These are phyloP conservation scores for Pheosia gnoma DNA, from an alignment of 2,888 invertebrate genomes.

Conservation along the genomic window DNA sequence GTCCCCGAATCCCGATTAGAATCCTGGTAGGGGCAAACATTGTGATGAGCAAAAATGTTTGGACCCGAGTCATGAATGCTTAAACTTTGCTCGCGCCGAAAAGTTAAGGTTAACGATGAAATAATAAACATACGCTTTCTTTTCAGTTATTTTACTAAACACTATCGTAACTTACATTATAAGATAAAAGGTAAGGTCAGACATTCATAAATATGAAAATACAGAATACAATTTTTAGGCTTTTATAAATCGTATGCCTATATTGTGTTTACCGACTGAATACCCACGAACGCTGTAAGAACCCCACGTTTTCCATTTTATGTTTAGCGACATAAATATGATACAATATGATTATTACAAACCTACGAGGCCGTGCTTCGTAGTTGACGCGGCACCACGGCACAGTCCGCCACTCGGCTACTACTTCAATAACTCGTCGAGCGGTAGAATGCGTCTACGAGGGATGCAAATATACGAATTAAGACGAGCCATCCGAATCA, in stretches of 20 bases:
- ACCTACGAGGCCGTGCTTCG: background rate
- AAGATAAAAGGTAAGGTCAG: background rate
- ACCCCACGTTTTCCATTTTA: background rate
- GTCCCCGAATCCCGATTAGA: too few relatives aligned
- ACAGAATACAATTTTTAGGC: background rate
- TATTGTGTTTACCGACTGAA: background rate
- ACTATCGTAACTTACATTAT: conserved; percentile 2
- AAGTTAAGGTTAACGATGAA: background rate
- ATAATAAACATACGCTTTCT: background rate
- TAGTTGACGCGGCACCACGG: too few relatives aligned
- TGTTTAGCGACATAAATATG: background rate
- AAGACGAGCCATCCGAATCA: background rate
- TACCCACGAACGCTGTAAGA: background rate
- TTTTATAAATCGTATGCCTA: background rate
- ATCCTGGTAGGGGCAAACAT: too few relatives aligned
- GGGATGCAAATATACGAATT: background rate
- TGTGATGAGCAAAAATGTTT: too few relatives aligned
- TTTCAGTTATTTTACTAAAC: background rate
- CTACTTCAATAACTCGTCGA: background rate
- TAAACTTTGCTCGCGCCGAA: too few relatives aligned
- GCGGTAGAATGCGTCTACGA: too few relatives aligned
- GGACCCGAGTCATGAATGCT: too few relatives aligned
- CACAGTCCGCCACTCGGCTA: background rate
- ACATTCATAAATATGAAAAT: background rate
- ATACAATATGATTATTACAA: background rate